Conservation (phyloP, 2,888 invertebrate genomes). For the Odontomyia ornata region DNA sequence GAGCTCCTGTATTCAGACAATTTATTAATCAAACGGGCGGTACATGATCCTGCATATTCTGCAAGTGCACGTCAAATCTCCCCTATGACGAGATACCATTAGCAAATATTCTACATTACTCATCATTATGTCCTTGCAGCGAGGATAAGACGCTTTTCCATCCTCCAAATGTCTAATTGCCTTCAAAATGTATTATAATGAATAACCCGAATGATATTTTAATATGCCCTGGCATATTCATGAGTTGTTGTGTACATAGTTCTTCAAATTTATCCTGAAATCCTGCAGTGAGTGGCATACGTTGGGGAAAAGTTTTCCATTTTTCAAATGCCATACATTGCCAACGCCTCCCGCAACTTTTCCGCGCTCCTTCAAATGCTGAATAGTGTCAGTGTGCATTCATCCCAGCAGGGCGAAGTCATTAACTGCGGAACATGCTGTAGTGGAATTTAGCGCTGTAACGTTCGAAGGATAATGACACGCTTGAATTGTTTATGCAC, state of each 20-base stretch:
- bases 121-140: not conserved
- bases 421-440: not conserved
- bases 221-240: slow-evolving; percentile 18
- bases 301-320: slow-evolving; percentile 1
- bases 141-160: not conserved
- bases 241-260: slow-evolving; percentile 19
- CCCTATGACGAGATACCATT: not conserved
- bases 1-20: not conserved
- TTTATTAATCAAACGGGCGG: slow-evolving; percentile 1
- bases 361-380: not conserved
- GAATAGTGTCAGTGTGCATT: not conserved
- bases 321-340: not conserved
- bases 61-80: not conserved
- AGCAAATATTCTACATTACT: not conserved
- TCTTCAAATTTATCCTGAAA: slow-evolving; percentile 18
- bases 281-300: slow-evolving; percentile 2
- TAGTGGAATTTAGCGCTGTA: slow-evolving; percentile 4
- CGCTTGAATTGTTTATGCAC: not conserved
- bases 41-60: not conserved
- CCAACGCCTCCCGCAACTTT: too few relatives aligned
- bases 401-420: not conserved
- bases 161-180: slow-evolving; percentile 25
- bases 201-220: slow-evolving; percentile 22
- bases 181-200: slow-evolving; percentile 29
- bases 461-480: not conserved